Base-by-base conservation (phyloP, 92 coral and sea anemone genomes). In the Umimayanthus kanabou region DNA sequence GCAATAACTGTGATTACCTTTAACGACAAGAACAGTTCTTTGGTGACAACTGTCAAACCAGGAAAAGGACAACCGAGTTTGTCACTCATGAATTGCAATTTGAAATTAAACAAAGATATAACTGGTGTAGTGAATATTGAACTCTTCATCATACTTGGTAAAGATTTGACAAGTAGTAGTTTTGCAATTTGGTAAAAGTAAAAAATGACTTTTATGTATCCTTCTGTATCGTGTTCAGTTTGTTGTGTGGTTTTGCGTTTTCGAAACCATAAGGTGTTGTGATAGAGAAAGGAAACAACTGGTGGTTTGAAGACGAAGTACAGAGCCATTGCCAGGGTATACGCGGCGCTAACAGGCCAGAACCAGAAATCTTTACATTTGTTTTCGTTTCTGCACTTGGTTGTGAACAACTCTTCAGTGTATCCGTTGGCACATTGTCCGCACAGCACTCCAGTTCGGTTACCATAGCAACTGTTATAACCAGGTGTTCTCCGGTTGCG, bases 31-130 rank as follows among this genome's bases (percentile, higher is more conserved):
- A 93, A 93, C 50, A 93, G 85, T 83, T 93, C 93, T 80, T 93
- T 93, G 25, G 93, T 88, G 15, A 82, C 90, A 33, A 89, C 87
- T n/a, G 88, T 88, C 80, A 93, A 80, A 29, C 95, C 95, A 13
- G 95, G 88, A 50, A 93, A 90, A 9, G 95, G 95, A 61, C 95
- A 93, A 6, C 92, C 92, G 11, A 93, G n/a, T 8, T 89, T 74
- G 53, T 65, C 81, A 33, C 80, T 74, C 10, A 85, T 47, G 1
- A 88, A 39, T 22, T 57, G 80, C 16, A 88, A 80, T 6, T 77
- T 81, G 50, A 92, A 92, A 66, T 90, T 92, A 61, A 88, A 92
- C 57, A 88, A 77, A 6, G 90, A 66, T 25, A 85, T 47, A 74
- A 18, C 78, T 39, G 78, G 49, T 74, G 78, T 14, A 39, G 14